Conservation (phyloP, 2,888 invertebrate genomes). For the Pollenia angustigena region DNA sequence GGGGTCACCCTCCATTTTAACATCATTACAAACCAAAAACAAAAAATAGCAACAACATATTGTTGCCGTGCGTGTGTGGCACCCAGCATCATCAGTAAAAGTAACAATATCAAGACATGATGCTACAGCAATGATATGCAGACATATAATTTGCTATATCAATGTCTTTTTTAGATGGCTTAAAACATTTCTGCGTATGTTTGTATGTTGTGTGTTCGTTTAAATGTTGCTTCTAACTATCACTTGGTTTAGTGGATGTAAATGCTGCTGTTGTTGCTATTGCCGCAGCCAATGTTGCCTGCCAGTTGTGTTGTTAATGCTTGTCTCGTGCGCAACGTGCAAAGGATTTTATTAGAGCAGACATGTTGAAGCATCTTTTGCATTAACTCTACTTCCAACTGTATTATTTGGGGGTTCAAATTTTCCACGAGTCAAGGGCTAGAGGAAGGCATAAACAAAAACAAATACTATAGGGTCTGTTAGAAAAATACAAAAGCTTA, state of each 20-base stretch:
- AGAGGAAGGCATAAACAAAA: background rate
- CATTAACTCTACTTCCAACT: slow-evolving; percentile 63
- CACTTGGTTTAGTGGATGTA: slow-evolving; percentile 35
- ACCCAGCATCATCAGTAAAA: slow-evolving; percentile 38
- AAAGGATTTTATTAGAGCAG: slow-evolving; percentile 73
- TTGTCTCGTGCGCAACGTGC: slow-evolving; percentile 74
- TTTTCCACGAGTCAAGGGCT: background rate
- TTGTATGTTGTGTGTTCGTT: slow-evolving; percentile 22
- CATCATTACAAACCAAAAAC: background rate
- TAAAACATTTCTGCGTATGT: slow-evolving; percentile 60
- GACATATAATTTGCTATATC: slow-evolving; percentile 72
- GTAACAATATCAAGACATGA: slow-evolving; percentile 52
- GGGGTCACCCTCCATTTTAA: slow-evolving; percentile 70
- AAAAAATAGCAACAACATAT: slow-evolving; percentile 12
- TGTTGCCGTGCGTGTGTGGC: slow-evolving; percentile 25
- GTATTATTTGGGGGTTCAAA: background rate
- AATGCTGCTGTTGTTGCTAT: slow-evolving; percentile 29
- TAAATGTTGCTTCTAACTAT: slow-evolving; percentile 31
- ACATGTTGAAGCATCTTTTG: slow-evolving; percentile 68
- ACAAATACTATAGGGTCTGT: slow-evolving; percentile 22
- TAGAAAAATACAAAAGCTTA: slow-evolving; percentile 41
- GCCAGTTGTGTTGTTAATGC: slow-evolving; percentile 61
- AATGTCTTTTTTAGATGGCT: slow-evolving; percentile 70
- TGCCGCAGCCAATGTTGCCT: background rate
- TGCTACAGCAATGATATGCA: slow-evolving; percentile 66